Conservation (phyloP, 2,113 vertebrate species). For the Prunella fulvescens region DNA sequence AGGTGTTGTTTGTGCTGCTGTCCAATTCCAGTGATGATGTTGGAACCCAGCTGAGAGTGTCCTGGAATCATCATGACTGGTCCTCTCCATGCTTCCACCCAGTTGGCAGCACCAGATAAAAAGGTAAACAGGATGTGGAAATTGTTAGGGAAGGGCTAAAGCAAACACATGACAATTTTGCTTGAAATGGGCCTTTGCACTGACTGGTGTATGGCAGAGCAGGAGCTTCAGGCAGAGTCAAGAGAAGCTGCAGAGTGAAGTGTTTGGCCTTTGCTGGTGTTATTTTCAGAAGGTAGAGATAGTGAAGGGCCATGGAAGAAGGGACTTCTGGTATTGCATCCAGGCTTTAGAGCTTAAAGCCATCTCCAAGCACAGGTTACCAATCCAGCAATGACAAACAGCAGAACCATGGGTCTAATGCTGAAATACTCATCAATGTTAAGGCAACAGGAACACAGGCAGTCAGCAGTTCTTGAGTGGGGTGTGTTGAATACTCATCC, state of each 20-base stretch:
- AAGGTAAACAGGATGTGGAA: neutral
- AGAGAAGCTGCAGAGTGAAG: neutral
- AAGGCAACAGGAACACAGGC: rapidly evolving
- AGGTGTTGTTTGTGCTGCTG: neutral
- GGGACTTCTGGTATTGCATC: neutral
- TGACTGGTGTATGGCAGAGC: neutral
- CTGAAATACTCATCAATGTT: rapidly evolving
- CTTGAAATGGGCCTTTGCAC: neutral
- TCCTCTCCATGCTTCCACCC: neutral
- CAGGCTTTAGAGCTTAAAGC: neutral
- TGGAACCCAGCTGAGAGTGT: neutral
- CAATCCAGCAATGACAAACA: neutral
- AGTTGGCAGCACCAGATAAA: rapidly evolving
- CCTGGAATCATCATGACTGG: neutral
- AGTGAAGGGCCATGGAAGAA: neutral
- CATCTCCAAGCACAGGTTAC: neutral
- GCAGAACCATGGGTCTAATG: neutral
- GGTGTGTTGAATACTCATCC: neutral
- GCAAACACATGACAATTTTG: neutral
- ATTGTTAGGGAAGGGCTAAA: neutral
- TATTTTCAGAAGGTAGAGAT: neutral
- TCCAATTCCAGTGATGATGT: neutral
- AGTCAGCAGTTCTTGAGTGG: neutral
- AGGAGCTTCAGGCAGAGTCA: neutral
- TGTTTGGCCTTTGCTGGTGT: neutral